Evolutionary conservation across 2,797 vertebrate genomes (phyloP).

Genomic region (Trachurus trachurus): DNA sequence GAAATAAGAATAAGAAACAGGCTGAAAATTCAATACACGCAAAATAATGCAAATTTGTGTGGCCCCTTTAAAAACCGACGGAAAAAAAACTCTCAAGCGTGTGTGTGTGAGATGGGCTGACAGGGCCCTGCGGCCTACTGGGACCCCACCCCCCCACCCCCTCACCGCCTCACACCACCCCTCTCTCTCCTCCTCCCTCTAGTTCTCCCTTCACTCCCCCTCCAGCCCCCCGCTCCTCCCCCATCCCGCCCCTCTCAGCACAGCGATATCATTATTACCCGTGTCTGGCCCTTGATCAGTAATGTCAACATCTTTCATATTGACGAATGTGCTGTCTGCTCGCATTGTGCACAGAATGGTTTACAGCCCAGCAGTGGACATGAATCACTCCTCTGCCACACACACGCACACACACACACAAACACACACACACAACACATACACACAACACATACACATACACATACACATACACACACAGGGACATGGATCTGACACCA

Average conservation of each 20-base stretch:
- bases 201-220: slow-evolving; percentile 74
- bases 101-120: slow-evolving; percentile 75
- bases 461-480: slow-evolving; percentile 25
- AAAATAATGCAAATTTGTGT: slow-evolving; percentile 86
- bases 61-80: slow-evolving; percentile 60
- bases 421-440: slow-evolving; percentile 31
- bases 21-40: slow-evolving; percentile 82
- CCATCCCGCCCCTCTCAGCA: slow-evolving; percentile 83
- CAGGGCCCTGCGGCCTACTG: slow-evolving; percentile 84
- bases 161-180: slow-evolving; percentile 26
- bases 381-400: slow-evolving; percentile 94
- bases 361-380: slow-evolving; percentile 99
- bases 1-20: slow-evolving; percentile 84
- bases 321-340: slow-evolving; percentile 99
- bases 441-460: slow-evolving; percentile 46
- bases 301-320: slow-evolving; percentile 99
- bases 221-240: slow-evolving; percentile 58
- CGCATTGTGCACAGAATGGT: slow-evolving; percentile 98
- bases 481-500: slow-evolving; percentile 59
- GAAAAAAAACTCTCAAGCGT: slow-evolving; percentile 6
- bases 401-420: slow-evolving; percentile 17
- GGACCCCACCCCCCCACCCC: slow-evolving; percentile 70
- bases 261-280: slow-evolving; percentile 96
- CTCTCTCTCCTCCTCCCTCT: slow-evolving; percentile 50
- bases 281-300: slow-evolving; percentile 99